phyloP scores from a whole-genome alignment of 2,888 invertebrate species.

The Spilosoma lubricipeda region DNA sequence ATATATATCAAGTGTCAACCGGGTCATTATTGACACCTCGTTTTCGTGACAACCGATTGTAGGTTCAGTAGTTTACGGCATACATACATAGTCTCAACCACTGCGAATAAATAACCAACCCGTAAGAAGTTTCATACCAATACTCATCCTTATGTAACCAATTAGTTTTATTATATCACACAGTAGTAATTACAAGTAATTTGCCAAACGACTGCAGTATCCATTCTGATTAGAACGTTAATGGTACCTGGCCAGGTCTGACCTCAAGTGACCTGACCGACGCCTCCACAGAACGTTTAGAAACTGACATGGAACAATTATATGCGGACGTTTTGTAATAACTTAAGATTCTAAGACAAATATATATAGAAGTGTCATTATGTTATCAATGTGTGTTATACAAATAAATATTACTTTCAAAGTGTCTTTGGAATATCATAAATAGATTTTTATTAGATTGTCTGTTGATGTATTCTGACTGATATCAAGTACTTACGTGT shows the following conservation, averaged over 20 bases:
- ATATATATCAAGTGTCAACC: too few relatives aligned
- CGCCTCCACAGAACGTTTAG: conserved; percentile 41
- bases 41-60: too few relatives aligned
- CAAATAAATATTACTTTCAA: not conserved
- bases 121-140: not conserved
- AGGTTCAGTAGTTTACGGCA: too few relatives aligned
- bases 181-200: conserved; percentile 27
- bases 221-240: conserved; percentile 58
- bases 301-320: conserved; percentile 29
- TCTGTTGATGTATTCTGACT: too few relatives aligned
- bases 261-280: conserved; percentile 47
- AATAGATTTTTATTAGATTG: too few relatives aligned
- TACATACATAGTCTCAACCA: too few relatives aligned
- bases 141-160: not conserved
- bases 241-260: conserved; percentile 54
- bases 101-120: too few relatives aligned
- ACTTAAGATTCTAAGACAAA: not conserved
- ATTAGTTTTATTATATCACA: not conserved
- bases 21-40: too few relatives aligned
- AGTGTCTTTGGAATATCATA: too few relatives aligned
- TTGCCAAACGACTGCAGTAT: conserved; percentile 44
- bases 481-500: not conserved
- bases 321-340: conserved; percentile 20
- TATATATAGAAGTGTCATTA: not conserved
- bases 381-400: not conserved